Evolutionary conservation across 2,797 vertebrate genomes (phyloP).

Genomic region (Hafferia zeledoni): DNA sequence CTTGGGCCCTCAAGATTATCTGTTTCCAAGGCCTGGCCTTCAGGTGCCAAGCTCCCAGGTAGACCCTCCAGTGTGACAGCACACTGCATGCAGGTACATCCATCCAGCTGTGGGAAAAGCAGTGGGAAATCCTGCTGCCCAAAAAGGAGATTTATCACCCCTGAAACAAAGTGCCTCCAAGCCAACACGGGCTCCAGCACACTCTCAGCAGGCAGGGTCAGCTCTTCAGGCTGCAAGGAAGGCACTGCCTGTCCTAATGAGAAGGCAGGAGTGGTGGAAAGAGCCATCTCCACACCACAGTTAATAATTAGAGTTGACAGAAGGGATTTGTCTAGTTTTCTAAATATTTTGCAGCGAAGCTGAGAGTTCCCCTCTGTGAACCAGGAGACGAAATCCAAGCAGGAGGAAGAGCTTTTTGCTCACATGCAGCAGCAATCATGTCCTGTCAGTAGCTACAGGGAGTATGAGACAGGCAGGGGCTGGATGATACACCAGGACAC

Average conservation of each 20-base stretch:
- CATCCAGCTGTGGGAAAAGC: background rate
- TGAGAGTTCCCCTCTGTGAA: background rate
- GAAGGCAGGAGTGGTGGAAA: background rate
- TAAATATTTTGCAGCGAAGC: background rate
- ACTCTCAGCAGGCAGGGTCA: background rate
- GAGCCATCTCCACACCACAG: background rate
- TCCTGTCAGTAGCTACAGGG: background rate
- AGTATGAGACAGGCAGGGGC: background rate
- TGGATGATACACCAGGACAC: background rate
- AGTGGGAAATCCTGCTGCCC: background rate
- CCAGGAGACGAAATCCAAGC: background rate
- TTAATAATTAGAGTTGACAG: background rate
- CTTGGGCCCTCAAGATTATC: background rate
- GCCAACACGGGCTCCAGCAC: background rate
- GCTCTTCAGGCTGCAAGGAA: background rate
- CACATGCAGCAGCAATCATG: background rate
- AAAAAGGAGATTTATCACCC: background rate
- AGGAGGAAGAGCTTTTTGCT: background rate
- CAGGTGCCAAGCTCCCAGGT: background rate
- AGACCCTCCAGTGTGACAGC: background rate
- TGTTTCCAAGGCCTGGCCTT: background rate
- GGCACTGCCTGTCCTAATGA: background rate
- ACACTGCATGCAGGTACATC: accelerated
- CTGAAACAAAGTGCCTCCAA: background rate
- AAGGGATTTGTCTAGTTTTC: background rate